Conservation (phyloP, 2,797 vertebrate species). For the Pitangus sulphuratus region DNA sequence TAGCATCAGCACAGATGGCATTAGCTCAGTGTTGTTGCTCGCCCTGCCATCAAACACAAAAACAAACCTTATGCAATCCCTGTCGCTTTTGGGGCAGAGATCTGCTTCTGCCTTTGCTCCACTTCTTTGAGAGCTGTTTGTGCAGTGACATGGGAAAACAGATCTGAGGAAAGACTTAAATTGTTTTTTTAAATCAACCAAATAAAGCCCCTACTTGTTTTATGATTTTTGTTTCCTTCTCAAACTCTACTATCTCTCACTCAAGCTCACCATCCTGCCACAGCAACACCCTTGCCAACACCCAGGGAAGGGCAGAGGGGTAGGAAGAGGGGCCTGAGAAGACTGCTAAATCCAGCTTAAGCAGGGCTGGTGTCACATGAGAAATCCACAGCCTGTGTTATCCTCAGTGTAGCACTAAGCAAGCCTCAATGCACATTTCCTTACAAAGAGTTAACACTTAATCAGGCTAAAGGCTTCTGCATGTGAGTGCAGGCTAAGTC, state of each 20-base stretch:
- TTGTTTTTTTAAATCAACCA: neutral
- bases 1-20: accelerated
- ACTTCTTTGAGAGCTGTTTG: neutral
- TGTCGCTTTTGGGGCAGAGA: neutral
- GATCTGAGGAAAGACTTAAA: neutral
- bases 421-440: neutral
- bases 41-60: neutral
- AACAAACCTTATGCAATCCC: neutral
- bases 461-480: neutral
- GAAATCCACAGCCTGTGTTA: neutral
- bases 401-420: neutral
- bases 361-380: neutral
- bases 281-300: neutral
- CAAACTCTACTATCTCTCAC: neutral
- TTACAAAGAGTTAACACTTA: neutral
- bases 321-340: neutral
- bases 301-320: neutral
- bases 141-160: accelerated
- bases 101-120: neutral
- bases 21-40: neutral
- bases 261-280: neutral
- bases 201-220: neutral
- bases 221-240: neutral
- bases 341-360: slow-evolving; percentile 21
- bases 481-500: neutral